phyloP scores from a whole-genome alignment of 2,888 invertebrate genomes.

The Pterobdella sp. region DNA sequence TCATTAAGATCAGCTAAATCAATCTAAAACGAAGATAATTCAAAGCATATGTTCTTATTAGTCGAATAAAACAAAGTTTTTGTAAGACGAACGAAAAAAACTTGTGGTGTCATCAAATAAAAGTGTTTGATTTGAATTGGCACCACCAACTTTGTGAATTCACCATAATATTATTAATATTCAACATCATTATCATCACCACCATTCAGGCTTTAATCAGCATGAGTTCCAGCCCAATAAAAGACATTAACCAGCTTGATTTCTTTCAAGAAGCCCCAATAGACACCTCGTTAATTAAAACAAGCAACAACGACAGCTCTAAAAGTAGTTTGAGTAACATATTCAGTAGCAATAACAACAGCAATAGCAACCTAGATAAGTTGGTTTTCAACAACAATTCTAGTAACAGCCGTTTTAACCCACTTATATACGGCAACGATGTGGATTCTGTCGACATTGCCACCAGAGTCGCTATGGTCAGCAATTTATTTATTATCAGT shows the following conservation, averaged over 20 bases:
- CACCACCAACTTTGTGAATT: too few relatives aligned
- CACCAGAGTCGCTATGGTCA: slow-evolving; percentile 90
- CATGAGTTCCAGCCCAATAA: slow-evolving; percentile 57
- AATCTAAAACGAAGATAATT: too few relatives aligned
- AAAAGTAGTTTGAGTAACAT: slow-evolving; percentile 7
- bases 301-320: slow-evolving; percentile 45
- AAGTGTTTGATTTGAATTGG: too few relatives aligned
- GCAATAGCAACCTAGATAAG: slow-evolving; percentile 43
- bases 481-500: slow-evolving; percentile 37
- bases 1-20: too few relatives aligned
- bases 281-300: too few relatives aligned
- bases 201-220: slow-evolving; percentile 65
- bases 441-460: slow-evolving; percentile 97
- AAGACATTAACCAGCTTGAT: slow-evolving; percentile 37
- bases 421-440: slow-evolving; percentile 67
- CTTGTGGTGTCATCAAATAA: too few relatives aligned
- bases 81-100: too few relatives aligned
- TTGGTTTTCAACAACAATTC: slow-evolving; percentile 50
- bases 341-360: background rate
- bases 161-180: background rate
- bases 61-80: too few relatives aligned
- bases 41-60: too few relatives aligned
- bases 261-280: slow-evolving; percentile 13
- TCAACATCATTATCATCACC: background rate
- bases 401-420: slow-evolving; percentile 59